A percentile compares a stretch with the other conserved stretches of the same genome.
phyloP scores from a whole-genome alignment of 2,113 vertebrate species.

The Nyctibius bracteatus region DNA sequence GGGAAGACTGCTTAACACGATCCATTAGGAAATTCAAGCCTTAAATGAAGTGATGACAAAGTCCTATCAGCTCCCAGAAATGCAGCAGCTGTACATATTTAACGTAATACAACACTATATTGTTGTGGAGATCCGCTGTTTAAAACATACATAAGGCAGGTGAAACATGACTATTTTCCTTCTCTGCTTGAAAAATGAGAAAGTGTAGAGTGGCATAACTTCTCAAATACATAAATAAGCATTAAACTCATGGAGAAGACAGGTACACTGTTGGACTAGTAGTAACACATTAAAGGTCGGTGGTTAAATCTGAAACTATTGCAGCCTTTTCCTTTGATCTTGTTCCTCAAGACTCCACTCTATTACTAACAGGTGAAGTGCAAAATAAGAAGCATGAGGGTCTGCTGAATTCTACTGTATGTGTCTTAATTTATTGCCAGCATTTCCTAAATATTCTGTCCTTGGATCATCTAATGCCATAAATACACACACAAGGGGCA shows the following conservation, averaged over 20 bases:
- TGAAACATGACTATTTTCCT: conserved; percentile 74
- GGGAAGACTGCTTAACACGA: conserved; percentile 64
- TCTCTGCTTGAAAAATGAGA: conserved; percentile 75
- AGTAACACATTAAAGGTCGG: conserved; percentile 34
- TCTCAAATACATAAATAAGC: conserved; percentile 77
- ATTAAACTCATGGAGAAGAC: conserved; percentile 52
- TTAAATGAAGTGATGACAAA: conserved; percentile 82
- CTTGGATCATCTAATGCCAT: not conserved
- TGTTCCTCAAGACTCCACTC: not conserved
- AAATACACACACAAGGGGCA: not conserved
- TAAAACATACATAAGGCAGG: conserved; percentile 73
- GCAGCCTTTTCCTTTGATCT: conserved; percentile 9
- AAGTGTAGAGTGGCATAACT: conserved; percentile 76
- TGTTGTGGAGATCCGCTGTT: conserved; percentile 70
- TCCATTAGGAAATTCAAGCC: conserved; percentile 80
- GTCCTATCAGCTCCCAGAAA: conserved; percentile 83
- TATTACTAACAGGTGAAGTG: not conserved
- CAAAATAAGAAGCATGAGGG: not conserved
- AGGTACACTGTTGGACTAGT: conserved; percentile 21
- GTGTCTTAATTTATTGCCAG: not conserved
- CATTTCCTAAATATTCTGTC: not conserved
- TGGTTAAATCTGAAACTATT: conserved; percentile 25
- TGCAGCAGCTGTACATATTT: conserved; percentile 87
- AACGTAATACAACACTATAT: conserved; percentile 79
- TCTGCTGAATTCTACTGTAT: not conserved